Conservation (phyloP, 1,140 invertebrate genomes). For the Sycophila sp. region DNA sequence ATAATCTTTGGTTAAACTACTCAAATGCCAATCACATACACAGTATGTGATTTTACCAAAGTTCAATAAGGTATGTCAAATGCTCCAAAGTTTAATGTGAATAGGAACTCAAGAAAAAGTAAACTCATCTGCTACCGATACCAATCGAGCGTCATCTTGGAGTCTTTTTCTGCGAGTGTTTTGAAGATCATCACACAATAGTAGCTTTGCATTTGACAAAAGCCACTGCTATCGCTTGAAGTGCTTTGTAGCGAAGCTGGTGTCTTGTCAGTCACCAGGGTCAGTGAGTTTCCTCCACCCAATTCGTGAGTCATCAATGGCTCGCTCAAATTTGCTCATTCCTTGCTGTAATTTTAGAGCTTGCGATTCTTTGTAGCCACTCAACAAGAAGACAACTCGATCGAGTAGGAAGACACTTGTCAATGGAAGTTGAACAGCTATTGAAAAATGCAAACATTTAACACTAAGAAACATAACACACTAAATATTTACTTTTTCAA, state of each 20-base stretch:
- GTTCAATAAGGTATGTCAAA: slow-evolving; percentile 26
- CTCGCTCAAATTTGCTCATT: slow-evolving; percentile 60
- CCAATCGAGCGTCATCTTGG: slow-evolving; percentile 57
- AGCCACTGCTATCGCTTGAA: slow-evolving; percentile 62
- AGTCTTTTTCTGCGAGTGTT: slow-evolving; percentile 47
- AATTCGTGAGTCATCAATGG: slow-evolving; percentile 57
- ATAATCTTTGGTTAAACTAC: slow-evolving; percentile 36
- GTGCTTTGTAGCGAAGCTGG: slow-evolving; percentile 44
- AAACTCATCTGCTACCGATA: slow-evolving; percentile 65
- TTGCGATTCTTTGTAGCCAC: slow-evolving; percentile 16
- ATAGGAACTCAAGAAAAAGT: slow-evolving; percentile 34
- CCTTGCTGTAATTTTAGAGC: slow-evolving; percentile 47
- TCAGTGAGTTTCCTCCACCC: slow-evolving; percentile 64
- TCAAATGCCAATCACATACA: slow-evolving; percentile 27
- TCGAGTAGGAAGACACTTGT: slow-evolving; percentile 14
- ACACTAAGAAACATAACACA: not conserved
- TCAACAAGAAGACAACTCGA: slow-evolving; percentile 13
- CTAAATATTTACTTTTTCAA: not conserved
- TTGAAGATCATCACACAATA: not conserved
- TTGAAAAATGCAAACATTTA: not conserved
- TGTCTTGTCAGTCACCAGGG: slow-evolving; percentile 66
- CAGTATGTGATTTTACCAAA: slow-evolving; percentile 29
- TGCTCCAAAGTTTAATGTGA: slow-evolving; percentile 28
- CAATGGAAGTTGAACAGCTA: slow-evolving; percentile 23
- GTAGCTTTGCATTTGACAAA: slow-evolving; percentile 49